A percentile compares a stretch with the other conserved stretches of the same genome.
These are phyloP conservation scores for Vanessa tameamea DNA, from an alignment of 1,140 invertebrate genomes.

Conservation along the genomic window DNA sequence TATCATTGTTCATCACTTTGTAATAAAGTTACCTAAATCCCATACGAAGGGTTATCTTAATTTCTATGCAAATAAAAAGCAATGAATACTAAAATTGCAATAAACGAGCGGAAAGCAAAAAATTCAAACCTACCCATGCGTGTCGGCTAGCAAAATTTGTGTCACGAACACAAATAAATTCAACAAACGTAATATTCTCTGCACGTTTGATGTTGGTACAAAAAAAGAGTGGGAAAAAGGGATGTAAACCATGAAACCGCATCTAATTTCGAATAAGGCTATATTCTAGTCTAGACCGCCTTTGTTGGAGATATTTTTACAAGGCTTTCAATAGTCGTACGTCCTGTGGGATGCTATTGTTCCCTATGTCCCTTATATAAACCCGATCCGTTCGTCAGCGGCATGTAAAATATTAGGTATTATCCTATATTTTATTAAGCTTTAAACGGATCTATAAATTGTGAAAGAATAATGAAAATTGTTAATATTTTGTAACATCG, in stretches of 20 bases:
- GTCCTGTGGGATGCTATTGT: constrained; percentile 60
- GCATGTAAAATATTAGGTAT: constrained; percentile 21
- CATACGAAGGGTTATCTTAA: not conserved
- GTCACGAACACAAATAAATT: constrained; percentile 20
- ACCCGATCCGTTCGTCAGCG: constrained; percentile 18
- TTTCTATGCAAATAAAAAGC: constrained; percentile 5
- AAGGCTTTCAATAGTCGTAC: constrained; percentile 55
- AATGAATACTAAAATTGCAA: constrained; percentile 9
- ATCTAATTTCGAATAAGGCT: constrained; percentile 58
- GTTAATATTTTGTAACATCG: too few species aligned
- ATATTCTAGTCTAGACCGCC: constrained; percentile 58
- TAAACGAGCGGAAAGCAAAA: not conserved
- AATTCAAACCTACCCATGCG: constrained; percentile 1
- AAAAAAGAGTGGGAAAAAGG: constrained; percentile 9
- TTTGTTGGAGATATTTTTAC: constrained; percentile 65
- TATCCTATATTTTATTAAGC: constrained; percentile 12
- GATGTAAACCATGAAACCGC: constrained; percentile 39
- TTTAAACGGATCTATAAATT: not conserved
- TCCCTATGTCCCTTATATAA: constrained; percentile 32
- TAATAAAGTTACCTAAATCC: too few species aligned
- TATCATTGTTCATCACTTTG: too few species aligned
- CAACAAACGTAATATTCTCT: constrained; percentile 1
- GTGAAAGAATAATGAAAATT: not conserved
- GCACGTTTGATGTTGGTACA: constrained; percentile 14
- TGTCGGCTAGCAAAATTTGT: constrained; percentile 11